Percentiles rank a stretch among this genome's conserved stretches.
phyloP scores from a whole-genome alignment of 2,888 invertebrate species.

The Leptothorax acervorum region DNA sequence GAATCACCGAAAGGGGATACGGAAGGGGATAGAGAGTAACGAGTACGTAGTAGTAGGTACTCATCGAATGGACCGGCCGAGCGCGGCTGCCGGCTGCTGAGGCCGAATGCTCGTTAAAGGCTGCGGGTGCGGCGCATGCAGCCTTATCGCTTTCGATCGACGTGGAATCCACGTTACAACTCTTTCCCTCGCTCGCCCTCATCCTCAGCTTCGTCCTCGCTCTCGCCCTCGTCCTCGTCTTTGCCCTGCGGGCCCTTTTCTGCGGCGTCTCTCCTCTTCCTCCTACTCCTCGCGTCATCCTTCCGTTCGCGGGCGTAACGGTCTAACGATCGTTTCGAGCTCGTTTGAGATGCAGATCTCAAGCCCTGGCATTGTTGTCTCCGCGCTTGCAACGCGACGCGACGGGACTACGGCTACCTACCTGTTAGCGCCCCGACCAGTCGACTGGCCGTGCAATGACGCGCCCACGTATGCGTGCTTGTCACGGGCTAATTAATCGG shows the following conservation, averaged over 20 bases:
- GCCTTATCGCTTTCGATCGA: constrained; percentile 65
- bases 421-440: constrained; percentile 26
- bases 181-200: constrained; percentile 16
- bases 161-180: constrained; percentile 61
- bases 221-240: not conserved
- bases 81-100: not conserved
- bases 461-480: constrained; percentile 34
- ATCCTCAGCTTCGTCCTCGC: not conserved
- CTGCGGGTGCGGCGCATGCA: constrained; percentile 34
- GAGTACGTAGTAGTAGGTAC: constrained; percentile 40
- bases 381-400: constrained; percentile 4
- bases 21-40: constrained; percentile 45
- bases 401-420: constrained; percentile 24
- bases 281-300: not conserved
- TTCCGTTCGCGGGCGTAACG: constrained; percentile 17
- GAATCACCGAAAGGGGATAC: constrained; percentile 40
- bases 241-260: constrained; percentile 17
- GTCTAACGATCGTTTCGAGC: constrained; percentile 62
- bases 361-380: constrained; percentile 46
- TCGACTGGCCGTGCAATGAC: constrained; percentile 17
- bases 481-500: constrained; percentile 51
- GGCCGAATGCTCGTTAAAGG: constrained; percentile 64
- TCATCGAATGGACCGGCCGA: constrained; percentile 39
- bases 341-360: constrained; percentile 70
- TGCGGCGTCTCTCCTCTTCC: not conserved